Conservation (phyloP, 2,797 vertebrate genomes). For the Chiroxiphia lanceolata region DNA sequence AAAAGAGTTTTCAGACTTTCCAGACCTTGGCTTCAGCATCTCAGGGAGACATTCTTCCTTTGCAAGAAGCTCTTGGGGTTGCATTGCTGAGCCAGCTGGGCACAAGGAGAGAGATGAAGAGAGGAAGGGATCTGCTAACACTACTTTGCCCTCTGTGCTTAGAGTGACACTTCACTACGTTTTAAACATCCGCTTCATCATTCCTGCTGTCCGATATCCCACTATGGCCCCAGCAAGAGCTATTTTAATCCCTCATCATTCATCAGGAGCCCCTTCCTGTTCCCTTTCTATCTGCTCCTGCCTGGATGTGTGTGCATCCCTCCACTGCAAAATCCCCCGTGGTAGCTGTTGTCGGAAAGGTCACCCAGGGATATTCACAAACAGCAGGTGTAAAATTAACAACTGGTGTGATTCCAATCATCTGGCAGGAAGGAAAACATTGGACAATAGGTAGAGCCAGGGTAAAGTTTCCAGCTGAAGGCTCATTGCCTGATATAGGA, state of each 20-base stretch:
- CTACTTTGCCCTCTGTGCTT: constrained; percentile 35
- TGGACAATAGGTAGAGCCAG: constrained; percentile 60
- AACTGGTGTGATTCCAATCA: constrained; percentile 30
- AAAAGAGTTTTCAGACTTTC: background rate
- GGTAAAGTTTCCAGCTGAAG: constrained; percentile 62
- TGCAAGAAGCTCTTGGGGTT: background rate
- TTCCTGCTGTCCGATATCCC: constrained; percentile 47
- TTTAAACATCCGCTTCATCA: constrained; percentile 65
- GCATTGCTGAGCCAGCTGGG: background rate
- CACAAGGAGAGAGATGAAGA: constrained; percentile 30
- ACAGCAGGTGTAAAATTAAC: constrained; percentile 62
- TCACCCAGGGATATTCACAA: constrained; percentile 52
- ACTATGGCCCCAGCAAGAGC: constrained; percentile 41
- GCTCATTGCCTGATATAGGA: constrained; percentile 64
- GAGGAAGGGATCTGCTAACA: constrained; percentile 62
- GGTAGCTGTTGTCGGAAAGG: constrained; percentile 36
- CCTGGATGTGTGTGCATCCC: constrained; percentile 3
- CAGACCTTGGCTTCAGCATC: background rate
- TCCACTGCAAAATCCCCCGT: constrained; percentile 11
- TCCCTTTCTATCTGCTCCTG: constrained; percentile 35
- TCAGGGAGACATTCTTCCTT: background rate
- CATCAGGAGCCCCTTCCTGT: constrained; percentile 57
- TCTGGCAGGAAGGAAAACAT: constrained; percentile 58
- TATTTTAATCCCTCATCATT: constrained; percentile 72
- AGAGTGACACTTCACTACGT: constrained; percentile 38